phyloP scores from a whole-genome alignment of 2,113 vertebrate species.

The Dipodomys ordii region DNA sequence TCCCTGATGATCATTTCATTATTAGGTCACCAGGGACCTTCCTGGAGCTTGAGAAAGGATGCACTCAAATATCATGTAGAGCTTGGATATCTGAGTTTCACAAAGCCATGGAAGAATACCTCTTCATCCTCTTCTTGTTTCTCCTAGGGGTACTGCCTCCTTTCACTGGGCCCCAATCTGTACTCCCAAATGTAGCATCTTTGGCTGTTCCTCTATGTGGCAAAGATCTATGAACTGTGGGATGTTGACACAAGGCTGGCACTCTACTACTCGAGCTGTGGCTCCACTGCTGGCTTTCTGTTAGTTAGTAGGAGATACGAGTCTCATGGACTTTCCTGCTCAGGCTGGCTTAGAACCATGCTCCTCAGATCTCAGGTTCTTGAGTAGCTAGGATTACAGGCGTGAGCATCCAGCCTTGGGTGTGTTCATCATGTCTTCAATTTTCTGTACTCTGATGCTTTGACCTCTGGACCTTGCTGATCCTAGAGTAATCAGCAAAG shows the following conservation, averaged over 20 bases:
- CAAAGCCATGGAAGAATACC: neutral
- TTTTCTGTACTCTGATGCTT: neutral
- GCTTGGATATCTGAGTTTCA: neutral
- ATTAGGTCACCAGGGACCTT: neutral
- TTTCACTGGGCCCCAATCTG: neutral
- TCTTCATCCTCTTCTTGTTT: neutral
- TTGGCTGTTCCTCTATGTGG: neutral
- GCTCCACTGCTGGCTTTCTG: too few species aligned
- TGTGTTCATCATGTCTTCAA: neutral
- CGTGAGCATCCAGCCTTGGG: neutral
- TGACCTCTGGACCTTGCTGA: neutral
- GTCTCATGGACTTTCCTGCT: too few species aligned
- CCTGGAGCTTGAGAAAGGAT: neutral
- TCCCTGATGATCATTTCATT: slow-evolving; percentile 5
- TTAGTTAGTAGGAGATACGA: too few species aligned
- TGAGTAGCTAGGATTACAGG: too few species aligned
- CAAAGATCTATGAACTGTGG: neutral
- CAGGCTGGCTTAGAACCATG: too few species aligned
- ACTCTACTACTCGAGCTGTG: too few species aligned
- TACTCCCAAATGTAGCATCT: neutral
- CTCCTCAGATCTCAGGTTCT: too few species aligned
- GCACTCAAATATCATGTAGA: neutral
- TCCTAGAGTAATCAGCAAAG: neutral
- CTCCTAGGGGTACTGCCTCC: neutral
- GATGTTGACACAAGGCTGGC: too few species aligned